Evolutionary conservation across 2,888 invertebrate species (phyloP).

Genomic region (Nemotelus pantherinus): DNA sequence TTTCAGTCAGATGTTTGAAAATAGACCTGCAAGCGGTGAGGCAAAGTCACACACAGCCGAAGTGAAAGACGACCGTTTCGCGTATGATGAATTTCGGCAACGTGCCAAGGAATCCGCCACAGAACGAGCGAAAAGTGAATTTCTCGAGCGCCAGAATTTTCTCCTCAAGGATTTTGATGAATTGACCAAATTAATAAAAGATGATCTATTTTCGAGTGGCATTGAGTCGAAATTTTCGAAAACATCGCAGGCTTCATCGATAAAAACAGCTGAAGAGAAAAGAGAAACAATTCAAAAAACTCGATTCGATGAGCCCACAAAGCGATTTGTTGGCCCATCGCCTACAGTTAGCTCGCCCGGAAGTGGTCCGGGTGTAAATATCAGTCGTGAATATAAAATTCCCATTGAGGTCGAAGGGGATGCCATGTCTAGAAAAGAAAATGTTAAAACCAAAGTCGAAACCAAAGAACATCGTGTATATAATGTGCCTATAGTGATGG

Average conservation of each 20-base stretch:
- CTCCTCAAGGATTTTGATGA: slow-evolving; percentile 65
- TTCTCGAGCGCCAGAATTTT: slow-evolving; percentile 59
- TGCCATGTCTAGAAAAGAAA: not conserved
- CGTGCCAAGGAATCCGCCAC: slow-evolving; percentile 60
- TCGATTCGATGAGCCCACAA: no score
- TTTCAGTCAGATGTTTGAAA: slow-evolving; percentile 53
- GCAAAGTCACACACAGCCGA: not conserved
- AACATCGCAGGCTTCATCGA: not conserved
- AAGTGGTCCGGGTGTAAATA: not conserved
- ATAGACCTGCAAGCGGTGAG: slow-evolving; percentile 48
- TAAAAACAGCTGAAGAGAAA: not conserved
- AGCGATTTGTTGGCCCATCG: no score
- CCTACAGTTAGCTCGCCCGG: no score
- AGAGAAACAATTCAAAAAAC: no score
- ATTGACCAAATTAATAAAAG: slow-evolving; percentile 61
- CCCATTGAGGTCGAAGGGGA: slow-evolving; percentile 40
- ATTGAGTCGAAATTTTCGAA: slow-evolving; percentile 3
- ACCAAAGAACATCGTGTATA: slow-evolving; percentile 19
- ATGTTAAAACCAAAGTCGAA: not conserved
- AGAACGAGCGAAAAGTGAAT: slow-evolving; percentile 53
- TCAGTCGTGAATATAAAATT: slow-evolving; percentile 6
- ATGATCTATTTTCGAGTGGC: slow-evolving; percentile 58
- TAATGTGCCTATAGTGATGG: slow-evolving; percentile 27
- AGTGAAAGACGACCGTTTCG: slow-evolving; percentile 36
- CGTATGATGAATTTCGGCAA: slow-evolving; percentile 62